Evolutionary conservation across 2,797 vertebrate species (phyloP).

Genomic region (Anguilla anguilla): DNA sequence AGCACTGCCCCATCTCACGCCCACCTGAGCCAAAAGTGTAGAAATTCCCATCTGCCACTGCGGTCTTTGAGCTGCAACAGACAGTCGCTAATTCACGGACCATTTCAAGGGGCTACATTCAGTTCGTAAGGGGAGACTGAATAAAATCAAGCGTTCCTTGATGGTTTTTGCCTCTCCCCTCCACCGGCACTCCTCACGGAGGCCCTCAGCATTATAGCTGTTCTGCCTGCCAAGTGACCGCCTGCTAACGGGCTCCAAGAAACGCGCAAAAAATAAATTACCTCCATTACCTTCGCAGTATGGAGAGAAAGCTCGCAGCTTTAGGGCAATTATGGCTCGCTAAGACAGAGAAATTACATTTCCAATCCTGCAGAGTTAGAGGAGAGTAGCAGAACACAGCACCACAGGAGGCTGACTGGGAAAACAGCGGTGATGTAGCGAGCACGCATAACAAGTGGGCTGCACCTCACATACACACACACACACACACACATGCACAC

Average conservation of each 20-base stretch:
- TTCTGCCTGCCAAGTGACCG: conserved; percentile 21
- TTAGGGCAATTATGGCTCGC: conserved; percentile 15
- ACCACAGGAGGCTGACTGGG: background rate
- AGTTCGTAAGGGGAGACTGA: background rate
- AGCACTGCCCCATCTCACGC: background rate
- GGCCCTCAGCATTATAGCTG: background rate
- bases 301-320: conserved; percentile 13
- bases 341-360: background rate
- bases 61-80: background rate
- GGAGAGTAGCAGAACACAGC: background rate
- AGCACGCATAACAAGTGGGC: background rate
- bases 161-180: conserved; percentile 10
- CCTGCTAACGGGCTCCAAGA: conserved; percentile 23
- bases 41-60: background rate
- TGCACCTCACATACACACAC: background rate
- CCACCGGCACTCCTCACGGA: background rate
- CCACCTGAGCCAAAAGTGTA: background rate
- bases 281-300: conserved; percentile 30
- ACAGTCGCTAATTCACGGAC: background rate
- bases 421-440: background rate
- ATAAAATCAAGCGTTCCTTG: background rate
- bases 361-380: background rate
- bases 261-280: conserved; percentile 30
- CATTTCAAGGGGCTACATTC: conserved; percentile 2
- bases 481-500: background rate